Conservation (phyloP, 2,797 vertebrate species). For the Neosilurus mollespiculum region DNA sequence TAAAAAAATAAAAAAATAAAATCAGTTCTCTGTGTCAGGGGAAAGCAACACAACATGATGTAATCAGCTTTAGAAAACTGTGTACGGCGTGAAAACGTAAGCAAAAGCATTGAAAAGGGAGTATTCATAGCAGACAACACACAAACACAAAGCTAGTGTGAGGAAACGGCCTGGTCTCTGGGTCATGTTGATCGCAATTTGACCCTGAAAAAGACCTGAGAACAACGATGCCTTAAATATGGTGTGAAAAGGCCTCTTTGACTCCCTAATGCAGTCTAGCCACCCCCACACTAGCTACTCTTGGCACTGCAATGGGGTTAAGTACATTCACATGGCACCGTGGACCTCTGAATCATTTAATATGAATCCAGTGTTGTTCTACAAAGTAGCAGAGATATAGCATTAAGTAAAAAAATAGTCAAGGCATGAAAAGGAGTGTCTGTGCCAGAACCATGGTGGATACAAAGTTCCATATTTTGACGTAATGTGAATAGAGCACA, state of each 20-base stretch:
- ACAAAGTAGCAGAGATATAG: background rate
- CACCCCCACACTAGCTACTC: constrained; percentile 1
- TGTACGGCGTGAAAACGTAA: constrained; percentile 6
- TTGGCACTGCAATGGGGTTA: constrained; percentile 27
- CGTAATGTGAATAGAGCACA: background rate
- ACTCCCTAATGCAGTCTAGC: background rate
- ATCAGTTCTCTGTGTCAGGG: background rate
- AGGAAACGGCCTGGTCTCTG: constrained; percentile 28
- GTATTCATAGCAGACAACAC: constrained; percentile 10
- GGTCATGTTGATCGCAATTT: constrained; percentile 12
- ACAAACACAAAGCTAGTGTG: background rate
- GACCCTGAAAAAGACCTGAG: constrained; percentile 21
- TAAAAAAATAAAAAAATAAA: background rate
- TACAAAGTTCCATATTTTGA: background rate
- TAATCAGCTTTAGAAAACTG: constrained; percentile 29
- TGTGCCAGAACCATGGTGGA: background rate
- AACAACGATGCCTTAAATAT: constrained; percentile 15
- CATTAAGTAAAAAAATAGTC: background rate
- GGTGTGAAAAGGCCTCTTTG: constrained; percentile 22
- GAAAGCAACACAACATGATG: background rate
- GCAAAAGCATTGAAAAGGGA: constrained; percentile 11
- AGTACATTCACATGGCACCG: constrained; percentile 28
- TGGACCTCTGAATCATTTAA: constrained; percentile 33
- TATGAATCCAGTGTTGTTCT: constrained; percentile 7
- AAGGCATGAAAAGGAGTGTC: background rate